Evolutionary conservation across 2,888 invertebrate species (phyloP).

Genomic region (Lampropteryx suffumata): DNA sequence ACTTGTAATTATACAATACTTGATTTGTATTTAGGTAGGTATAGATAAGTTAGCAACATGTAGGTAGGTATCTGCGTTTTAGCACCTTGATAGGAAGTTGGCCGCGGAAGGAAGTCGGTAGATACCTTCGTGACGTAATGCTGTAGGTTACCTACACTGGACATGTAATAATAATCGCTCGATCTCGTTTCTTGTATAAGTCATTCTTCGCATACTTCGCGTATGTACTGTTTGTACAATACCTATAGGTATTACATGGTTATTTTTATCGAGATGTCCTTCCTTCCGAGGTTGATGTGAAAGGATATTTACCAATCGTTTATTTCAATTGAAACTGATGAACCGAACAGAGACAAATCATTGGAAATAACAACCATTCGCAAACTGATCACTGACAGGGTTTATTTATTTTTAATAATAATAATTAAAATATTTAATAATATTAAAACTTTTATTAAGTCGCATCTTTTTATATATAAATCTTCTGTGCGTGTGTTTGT

Average conservation of each 20-base stretch:
- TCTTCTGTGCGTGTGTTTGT: no score
- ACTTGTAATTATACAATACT: no score
- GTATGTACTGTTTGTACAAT: neutral
- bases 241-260: neutral
- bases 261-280: slow-evolving; percentile 16
- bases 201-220: slow-evolving; percentile 22
- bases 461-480: no score
- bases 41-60: neutral
- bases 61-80: neutral
- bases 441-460: no score
- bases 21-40: neutral
- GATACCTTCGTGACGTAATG: slow-evolving; percentile 19
- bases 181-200: slow-evolving; percentile 23
- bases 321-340: no score
- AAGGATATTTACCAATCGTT: neutral
- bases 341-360: no score
- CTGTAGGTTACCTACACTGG: slow-evolving; percentile 15
- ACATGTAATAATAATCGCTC: slow-evolving; percentile 22
- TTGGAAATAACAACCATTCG: no score
- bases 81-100: slow-evolving; percentile 26
- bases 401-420: no score
- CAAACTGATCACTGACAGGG: no score
- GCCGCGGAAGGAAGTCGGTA: slow-evolving; percentile 21
- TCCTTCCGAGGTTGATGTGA: neutral
- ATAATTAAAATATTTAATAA: no score